Evolutionary conservation across 2,888 invertebrate species (phyloP), one percentile per base, ranked within the genome.

Genomic region (Drosophila peninsularis): DNA sequence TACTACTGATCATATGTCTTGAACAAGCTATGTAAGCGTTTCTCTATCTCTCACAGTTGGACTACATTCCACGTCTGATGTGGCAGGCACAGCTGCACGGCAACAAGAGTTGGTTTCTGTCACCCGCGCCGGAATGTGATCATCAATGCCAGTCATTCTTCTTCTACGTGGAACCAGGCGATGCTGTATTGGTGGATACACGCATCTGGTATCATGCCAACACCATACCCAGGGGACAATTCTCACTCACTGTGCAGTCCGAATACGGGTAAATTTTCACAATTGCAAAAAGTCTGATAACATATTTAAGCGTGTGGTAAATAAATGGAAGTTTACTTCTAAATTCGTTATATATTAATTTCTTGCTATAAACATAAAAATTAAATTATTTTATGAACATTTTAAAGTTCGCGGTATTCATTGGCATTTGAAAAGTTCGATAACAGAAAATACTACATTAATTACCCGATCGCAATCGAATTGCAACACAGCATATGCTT

Each of bases 21-120:
- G 2, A n/a, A 10, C 41, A 19, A 61, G 17, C 9, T 42, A 2
- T 27, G 14, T 27, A n/a, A 24, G n/a, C 9, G 4, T 45, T 27
- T 45, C 27, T 19, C 13, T 60, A 17, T 37, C 17, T 47, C 39
- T 63, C n/a, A 62, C 91, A 98, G 98, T 93, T 98, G 91, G 98
- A 98, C 92, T 97, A 97, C 90, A 98, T 98, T 78, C 95, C 96
- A 79, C 94, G 98, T 69, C 94, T 98, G 34, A 97, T 98, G 94
- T 98, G 98, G 98, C 98, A 98, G 93, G 98, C 97, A 3, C 98
- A 98, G 93, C 94, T 98, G 17, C 94, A 94, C 80, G 98, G 98
- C 1, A 95, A 94, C 82, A 98, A 98, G 93, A 95, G 94, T 13
- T 98, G 98, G 98, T 93, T 94, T 21, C 92, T 98, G 37, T 95